Base-by-base conservation (phyloP, 1,140 invertebrate species). In the Coptotermes formosanus region DNA sequence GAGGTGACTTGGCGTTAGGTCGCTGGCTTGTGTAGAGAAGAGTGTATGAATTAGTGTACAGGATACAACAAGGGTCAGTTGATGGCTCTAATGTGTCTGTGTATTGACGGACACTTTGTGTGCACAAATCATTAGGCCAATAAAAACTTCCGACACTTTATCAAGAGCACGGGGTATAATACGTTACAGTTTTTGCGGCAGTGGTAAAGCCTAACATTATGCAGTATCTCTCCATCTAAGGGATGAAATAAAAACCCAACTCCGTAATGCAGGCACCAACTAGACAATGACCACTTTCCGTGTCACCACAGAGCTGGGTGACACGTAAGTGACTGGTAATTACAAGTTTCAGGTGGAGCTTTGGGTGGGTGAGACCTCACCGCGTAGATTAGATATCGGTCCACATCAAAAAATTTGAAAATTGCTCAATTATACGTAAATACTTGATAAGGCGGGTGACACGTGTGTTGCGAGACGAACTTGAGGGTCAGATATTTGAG, bases 121-220 rank as follows among this genome's bases (percentile, higher is more conserved):
- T 75, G 64, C 64, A 75, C 64, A 75, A 75, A 75, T 75, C 64
- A 75, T 75, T 30, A 75, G 7, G 64, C 16, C 64, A 75, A 75
- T 75, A 75, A 75, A 75, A 75, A 75, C 64, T 75, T 75, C 64
- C 64, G 64, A 75, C 64, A 30, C 6, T 75, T 75, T 75, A 75
- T 75, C 25, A 25, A 75, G 30, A 75, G 64, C 64, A 8, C 12
- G 19, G 25, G 64, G 64, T n/a, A 75, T n/a, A 75, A 75, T 75
- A 75, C 7, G 64, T 75, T 75, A 30, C 30, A 25, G 7, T 75
- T 75, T 75, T 75, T 75, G 64, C 9, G 30, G 16, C n/a, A 30
- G 30, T 75, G 64, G 3, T 8, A 14, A 3, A 25, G 25, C 25
- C 64, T 75, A 6, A 75, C 2, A 75, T 30, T 75, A 75, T n/a